Evolutionary conservation across 1,140 invertebrate genomes (phyloP), one percentile per base, ranked within the genome.

Genomic region (Scaptomyza pallida): DNA sequence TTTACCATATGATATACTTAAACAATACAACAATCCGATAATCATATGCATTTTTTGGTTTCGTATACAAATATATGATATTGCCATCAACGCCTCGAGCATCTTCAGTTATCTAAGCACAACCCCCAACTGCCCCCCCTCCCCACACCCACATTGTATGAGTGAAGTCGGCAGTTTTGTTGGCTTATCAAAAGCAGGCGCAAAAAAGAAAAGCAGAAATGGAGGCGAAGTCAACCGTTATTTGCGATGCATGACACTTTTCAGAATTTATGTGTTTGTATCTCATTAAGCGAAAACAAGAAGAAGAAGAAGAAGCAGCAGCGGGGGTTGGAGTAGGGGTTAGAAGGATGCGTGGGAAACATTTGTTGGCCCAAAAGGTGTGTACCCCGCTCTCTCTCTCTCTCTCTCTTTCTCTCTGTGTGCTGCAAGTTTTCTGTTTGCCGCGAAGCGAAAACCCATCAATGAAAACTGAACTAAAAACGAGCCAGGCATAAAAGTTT

Each of bases 201-300:
- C 26, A 30, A 9, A 30, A 30, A 9, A 30, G 4, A 4, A 21
- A 21, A 4, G 4, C 2, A 21, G 4, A 60, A 72, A 89, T 89
- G 75, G n/a, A n/a, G n/a, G n/a, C n/a, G n/a, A 77, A 82, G 73
- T 69, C 67, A 75, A 86, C 45, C 75, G 80, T 79, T 79, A 78
- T 85, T 75, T 88, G 71, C 79, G 85, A 78, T 77, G 76, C 86
- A 77, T 90, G 88, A 90, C 88, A 90, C 78, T 82, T 90, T 90
- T 82, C 68, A 80, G 72, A 90, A 90, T 90, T 90, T 90, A 90
- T 90, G 88, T 90, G 88, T 90, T 90, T 90, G 88, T 90, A 90
- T 90, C 88, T 90, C 88, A 90, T 90, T 90, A 90, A 83, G 88
- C 71, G 70, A 59, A 45, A 59, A 45, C 35, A 57, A 65, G 33